A percentile compares a stretch with the other conserved stretches of the same genome.
phyloP scores from a whole-genome alignment of 2,888 invertebrate genomes.

The Hymenopus coronatus region DNA sequence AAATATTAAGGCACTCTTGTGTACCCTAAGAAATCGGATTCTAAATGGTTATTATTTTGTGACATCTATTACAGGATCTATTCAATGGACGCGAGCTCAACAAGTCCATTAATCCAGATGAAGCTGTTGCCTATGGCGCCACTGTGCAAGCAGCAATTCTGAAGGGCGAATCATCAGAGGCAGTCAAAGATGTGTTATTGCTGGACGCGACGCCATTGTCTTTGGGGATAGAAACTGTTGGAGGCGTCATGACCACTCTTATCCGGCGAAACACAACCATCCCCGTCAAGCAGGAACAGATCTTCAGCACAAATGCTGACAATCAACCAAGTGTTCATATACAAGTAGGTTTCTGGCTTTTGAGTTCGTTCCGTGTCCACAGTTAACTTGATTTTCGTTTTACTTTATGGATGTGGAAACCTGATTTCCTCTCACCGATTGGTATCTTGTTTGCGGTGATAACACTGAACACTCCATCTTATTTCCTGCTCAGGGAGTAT shows the following conservation, averaged over 20 bases:
- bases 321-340: conserved; percentile 65
- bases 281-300: conserved; percentile 60
- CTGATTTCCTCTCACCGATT: neutral
- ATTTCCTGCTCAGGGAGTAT: too few species aligned
- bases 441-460: too few species aligned
- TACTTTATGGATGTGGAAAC: neutral
- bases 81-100: conserved; percentile 60
- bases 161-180: conserved; percentile 54
- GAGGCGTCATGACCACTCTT: conserved; percentile 67
- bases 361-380: neutral
- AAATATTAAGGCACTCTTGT: too few species aligned
- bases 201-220: conserved; percentile 65
- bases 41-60: neutral
- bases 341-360: conserved; percentile 45
- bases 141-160: conserved; percentile 64
- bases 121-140: conserved; percentile 67
- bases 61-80: conserved; percentile 38
- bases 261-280: conserved; percentile 67
- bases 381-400: too few species aligned
- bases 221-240: conserved; percentile 68
- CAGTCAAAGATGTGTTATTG: conserved; percentile 61
- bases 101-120: conserved; percentile 70
- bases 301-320: conserved; percentile 63
- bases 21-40: neutral
- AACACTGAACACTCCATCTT: too few species aligned